Base-by-base conservation (phyloP, 2,113 vertebrate species). In the Labeo catla region DNA sequence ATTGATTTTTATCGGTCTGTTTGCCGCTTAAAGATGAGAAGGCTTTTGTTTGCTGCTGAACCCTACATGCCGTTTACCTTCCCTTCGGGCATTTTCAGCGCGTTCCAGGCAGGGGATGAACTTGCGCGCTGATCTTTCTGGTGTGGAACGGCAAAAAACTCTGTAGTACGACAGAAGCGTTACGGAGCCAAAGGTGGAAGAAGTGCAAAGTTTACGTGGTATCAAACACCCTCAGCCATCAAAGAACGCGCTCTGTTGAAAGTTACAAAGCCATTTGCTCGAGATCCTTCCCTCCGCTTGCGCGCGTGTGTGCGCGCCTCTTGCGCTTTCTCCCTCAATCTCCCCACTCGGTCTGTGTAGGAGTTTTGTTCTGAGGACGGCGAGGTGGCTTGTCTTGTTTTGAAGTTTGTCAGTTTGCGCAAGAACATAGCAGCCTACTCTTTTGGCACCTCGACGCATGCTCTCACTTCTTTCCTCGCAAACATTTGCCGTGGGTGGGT, bases 1-100 rank as follows among this genome's bases (percentile, higher is more conserved):
- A 95, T 95, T 94, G 94, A 95, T 95, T 95, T 95, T 95, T 95
- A 92, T 93, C 87, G 87, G 89, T 85, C 86, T 90, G 87, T 91
- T 81, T 91, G 87, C 87, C 39, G 87, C 85, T 88, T 78, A 80
- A 87, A 87, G 83, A 83, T 81, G 76, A 83, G 81, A 85, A 81
- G 84, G 72, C 76, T 89, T 87, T 87, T 86, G 91, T 92, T 94
- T 92, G 88, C 91, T 92, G 94, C 93, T 94, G 93, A 94, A 94
- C 94, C 93, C 91, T 91, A 91, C 90, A 93, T 92, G 92, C 92
- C 90, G 23, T 87, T 92, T 93, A 93, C 93, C 93, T 92, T 91
- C 91, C 93, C 95, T 93, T 93, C 89, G 88, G 93, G 93, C 91
- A 90, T 91, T 91, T 91, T 93, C 90, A 93, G 93, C 59, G 74